Evolutionary conservation across 2,888 invertebrate species (phyloP).

Genomic region (Phengaris arion): DNA sequence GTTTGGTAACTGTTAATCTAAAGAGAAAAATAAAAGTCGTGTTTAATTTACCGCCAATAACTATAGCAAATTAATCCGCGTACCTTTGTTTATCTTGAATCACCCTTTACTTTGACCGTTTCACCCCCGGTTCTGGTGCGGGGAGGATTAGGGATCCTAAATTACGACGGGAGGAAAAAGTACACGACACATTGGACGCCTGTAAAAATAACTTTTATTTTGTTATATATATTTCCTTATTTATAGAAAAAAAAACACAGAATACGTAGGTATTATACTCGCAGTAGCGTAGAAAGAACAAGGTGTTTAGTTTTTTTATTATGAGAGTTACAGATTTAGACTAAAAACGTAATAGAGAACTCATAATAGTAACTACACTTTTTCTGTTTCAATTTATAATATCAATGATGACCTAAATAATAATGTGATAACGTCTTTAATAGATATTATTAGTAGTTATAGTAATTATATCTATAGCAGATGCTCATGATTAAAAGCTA

Average conservation of each 20-base stretch:
- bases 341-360: too few relatives aligned
- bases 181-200: conserved; percentile 42
- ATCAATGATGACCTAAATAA: too few relatives aligned
- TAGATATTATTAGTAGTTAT: neutral
- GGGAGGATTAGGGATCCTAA: conserved; percentile 67
- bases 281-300: too few relatives aligned
- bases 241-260: neutral
- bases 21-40: conserved; percentile 55
- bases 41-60: conserved; percentile 63
- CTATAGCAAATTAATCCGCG: conserved; percentile 71
- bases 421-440: too few relatives aligned
- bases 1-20: conserved; percentile 48
- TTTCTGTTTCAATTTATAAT: too few relatives aligned
- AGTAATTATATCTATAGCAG: too few relatives aligned
- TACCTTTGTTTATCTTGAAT: conserved; percentile 76
- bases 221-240: neutral
- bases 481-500: conserved; percentile 1
- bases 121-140: conserved; percentile 43
- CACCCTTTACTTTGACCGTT: conserved; percentile 66
- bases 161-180: conserved; percentile 55
- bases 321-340: too few relatives aligned
- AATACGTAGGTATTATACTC: too few relatives aligned
- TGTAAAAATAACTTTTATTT: conserved; percentile 39
- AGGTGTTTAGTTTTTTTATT: too few relatives aligned
- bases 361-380: too few relatives aligned